Evolutionary conservation across 2,113 vertebrate species (phyloP).

Genomic region (Galbula dea): DNA sequence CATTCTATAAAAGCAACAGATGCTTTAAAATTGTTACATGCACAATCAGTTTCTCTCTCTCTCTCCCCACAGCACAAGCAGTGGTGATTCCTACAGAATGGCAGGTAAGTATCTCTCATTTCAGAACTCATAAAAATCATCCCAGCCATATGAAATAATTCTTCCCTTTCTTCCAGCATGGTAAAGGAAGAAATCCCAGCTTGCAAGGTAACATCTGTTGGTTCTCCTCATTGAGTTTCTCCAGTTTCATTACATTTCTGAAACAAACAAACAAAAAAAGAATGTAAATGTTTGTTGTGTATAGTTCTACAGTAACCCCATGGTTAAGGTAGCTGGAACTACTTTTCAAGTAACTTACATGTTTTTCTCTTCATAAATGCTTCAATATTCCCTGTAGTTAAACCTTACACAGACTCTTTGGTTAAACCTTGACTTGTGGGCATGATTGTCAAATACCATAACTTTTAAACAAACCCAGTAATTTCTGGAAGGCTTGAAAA

Average conservation of each 20-base stretch:
- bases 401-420: not conserved
- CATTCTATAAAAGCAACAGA: not conserved
- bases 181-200: not conserved
- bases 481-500: constrained; percentile 46
- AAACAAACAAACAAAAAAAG: not conserved
- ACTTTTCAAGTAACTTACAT: not conserved
- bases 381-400: not conserved
- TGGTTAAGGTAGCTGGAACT: not conserved
- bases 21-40: not conserved
- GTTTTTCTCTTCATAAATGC: not conserved
- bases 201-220: not conserved
- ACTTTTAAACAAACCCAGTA: constrained; percentile 25
- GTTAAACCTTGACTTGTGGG: not conserved
- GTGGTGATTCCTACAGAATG: not conserved
- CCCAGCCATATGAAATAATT: not conserved
- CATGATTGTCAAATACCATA: not conserved
- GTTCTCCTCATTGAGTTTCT: not conserved
- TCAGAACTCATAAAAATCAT: not conserved
- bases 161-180: not conserved
- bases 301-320: not conserved
- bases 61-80: fast-evolving
- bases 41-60: not conserved
- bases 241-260: not conserved
- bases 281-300: not conserved
- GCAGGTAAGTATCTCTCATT: not conserved